Base-by-base conservation (phyloP, 2,113 vertebrate genomes). In the Taxidea taxus region DNA sequence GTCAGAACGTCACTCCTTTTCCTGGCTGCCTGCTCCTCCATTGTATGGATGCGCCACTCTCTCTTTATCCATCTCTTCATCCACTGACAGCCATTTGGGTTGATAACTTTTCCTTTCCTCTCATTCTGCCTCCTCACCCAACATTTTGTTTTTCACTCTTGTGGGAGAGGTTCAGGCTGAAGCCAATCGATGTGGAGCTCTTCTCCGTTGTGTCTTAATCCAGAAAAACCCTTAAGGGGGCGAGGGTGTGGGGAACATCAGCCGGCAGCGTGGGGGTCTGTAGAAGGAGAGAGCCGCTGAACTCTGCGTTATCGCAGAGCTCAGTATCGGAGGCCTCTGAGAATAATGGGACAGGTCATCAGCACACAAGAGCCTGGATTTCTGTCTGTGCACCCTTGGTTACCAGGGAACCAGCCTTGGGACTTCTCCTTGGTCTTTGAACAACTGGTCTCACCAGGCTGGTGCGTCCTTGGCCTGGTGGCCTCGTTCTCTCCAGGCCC, bases 41-140 rank as follows among this genome's bases (percentile, higher is more conserved):
- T 1, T 7, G 44, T 2, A 7, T 0, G 2, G 14, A 10, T 7
- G 16, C 14, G 10, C 81, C 15, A 0, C 11, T 0, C 18, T 12
- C 1, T 23, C 4, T 14, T 7, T 10, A 2, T 4, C 56, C 1
- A 0, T 5, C 27, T 34, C n/a, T n/a, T n/a, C n/a, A 1, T 21
- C 54, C 6, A 0, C 3, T 3, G 13, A 18, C 2, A 15, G 68
- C 6, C 20, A 1, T 18, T 21, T n/a, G 62, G 7, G 1, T 4
- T 13, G 39, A 25, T 31, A 47, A 18, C 6, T 31, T 39, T 29
- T 21, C 29, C 80, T 51, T 31, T 54, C 47, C 27, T 60, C 21
- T 51, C 44, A 11, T 51, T 58, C 60, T 44, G 64, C 25, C 60
- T 64, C 10, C 23, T 54, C 18, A 0, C 34, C 42, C 25, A 37